Evolutionary conservation across 2,888 invertebrate genomes (phyloP), one percentile per base, ranked within the genome.

Genomic region (Pinctada fucata): DNA sequence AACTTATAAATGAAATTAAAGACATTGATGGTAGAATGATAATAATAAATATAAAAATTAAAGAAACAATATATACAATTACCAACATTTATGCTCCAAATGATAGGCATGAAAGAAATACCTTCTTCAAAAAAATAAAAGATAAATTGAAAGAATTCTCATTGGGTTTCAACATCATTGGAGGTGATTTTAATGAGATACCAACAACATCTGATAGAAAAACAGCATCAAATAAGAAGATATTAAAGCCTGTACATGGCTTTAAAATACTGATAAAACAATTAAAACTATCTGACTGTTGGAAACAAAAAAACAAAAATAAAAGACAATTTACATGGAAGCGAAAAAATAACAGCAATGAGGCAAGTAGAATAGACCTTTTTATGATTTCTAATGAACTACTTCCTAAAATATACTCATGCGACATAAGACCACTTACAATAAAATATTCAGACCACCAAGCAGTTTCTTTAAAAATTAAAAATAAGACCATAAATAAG

Each of bases 31-130:
- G 74, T 31, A 50, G n/a, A 74, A 50, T 49, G n/a, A 74, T 74
- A 13, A 31, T 74, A 45, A 5, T 64, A 10, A 74, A 74, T 67
- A 51, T 74, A 6, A 52, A 74, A 51, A 65, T 66, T 16, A 16
- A 74, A 10, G 50, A 48, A 8, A 63, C 1, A 10, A 72, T 63
- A 49, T 72, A 72, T 48, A 48, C 52, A 10, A 10, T 74, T n/a
- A 45, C 31, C 16, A 74, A 74, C 16, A 51, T 74, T 65, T 74
- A 74, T 66, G 74, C 74, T 10, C 74, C 72, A 58, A 72, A 72
- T 64, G 45, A 52, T 6, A 45, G 16, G 2, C 58, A 72, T 31
- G 2, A 63, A 45, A 72, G 72, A 72, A 72, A 72, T 72, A 16
- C 13, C 64, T 72, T 72, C 49, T 72, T 52, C 45, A 63, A 72